Evolutionary conservation across 2,888 invertebrate genomes (phyloP), one percentile per base, ranked within the genome.

Genomic region (Nomada fabriciana): DNA sequence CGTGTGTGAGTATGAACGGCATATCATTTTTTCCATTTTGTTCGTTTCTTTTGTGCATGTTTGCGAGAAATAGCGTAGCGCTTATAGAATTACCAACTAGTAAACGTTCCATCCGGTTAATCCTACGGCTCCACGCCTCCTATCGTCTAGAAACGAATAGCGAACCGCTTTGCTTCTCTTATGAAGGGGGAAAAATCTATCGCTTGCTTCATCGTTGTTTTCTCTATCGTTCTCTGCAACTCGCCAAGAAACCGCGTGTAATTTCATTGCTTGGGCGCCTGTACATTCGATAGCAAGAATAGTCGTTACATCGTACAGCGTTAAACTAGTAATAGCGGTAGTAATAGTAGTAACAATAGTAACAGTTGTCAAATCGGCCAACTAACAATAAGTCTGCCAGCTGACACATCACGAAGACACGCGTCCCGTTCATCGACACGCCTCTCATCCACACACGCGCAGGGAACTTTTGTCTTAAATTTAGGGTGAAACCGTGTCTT

Each of bases 291-390:
- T 74, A 84, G 76, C 76, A 71, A 76, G 73, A 83, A 65, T 73
- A 76, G 60, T 76, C 59, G 47, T 82, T 83, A 82, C 77, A 75
- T 59, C 50, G 83, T 82, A 80, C 73, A 79, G 63, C 76, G 76
- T 70, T 84, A 78, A 79, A 74, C 64, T 84, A 83, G 76, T 76
- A 64, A 65, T 74, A 83, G 76, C 59, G 42, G 68, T 84, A 80
- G 59, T 80, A 83, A 61, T 80, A 83, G 57, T 83, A 84, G 84
- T 85, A 85, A 80, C 76, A 73, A 70, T 82, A 85, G 85, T 85
- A 85, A 83, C 77, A 77, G 70, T 80, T 70, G 84, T 76, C 76
- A 52, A 47, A 52, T 10, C 55, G 72, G 50, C 60, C 76, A 55
- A 50, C 55, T n/a, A 63, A n/a, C n/a, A n/a, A n/a, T n/a, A n/a